Base-by-base conservation (phyloP, 1,140 invertebrate species). In the Muscidifurax raptorellus region DNA sequence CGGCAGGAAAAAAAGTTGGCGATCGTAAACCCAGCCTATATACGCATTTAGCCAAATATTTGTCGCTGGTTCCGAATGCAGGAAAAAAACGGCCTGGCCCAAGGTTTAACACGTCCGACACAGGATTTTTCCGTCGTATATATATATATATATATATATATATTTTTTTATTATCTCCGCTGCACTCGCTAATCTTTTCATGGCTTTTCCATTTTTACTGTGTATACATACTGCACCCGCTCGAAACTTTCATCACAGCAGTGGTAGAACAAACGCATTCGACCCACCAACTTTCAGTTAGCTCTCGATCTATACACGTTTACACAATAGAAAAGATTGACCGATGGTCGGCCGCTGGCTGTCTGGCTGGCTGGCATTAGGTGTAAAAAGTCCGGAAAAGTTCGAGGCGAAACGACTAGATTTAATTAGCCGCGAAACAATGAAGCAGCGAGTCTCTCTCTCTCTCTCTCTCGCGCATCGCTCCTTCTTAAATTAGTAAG, bases 401-500 rank as follows among this genome's bases (percentile, higher is more conserved):
- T 28, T 67, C 66, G 66, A 67, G 52, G 18, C 25, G 27, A 9
- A 18, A 69, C 2, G 64, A 18, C 52, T 18, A 44, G 32, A 44
- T 80, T 80, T 80, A 80, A 69, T 80, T 67, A 80, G 79, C n/a
- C 18, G 27, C 18, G 15, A n/a, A 27, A 47, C 10, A n/a, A 47
- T 22, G 66, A 47, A 71, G 78, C 27, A 64, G 66, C 52, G 66
- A 27, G 10, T 59, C 10, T 18, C 32, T 32, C 32, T 6, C 1
- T 1, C 18, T 18, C 64, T 59, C 10, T 18, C 32, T 32, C 32
- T 6, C 1, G 12, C 18, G 27, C 64, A 32, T 10, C 64, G 27
- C 28, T 82, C n/a, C 25, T 67, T 47, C 59, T 40, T 76, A 76
- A 76, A 82, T 82, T 82, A 82, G 74, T 76, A 67, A 76, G 72